Evolutionary conservation across 2,888 invertebrate species (phyloP).

Genomic region (Notodonta ziczac): DNA sequence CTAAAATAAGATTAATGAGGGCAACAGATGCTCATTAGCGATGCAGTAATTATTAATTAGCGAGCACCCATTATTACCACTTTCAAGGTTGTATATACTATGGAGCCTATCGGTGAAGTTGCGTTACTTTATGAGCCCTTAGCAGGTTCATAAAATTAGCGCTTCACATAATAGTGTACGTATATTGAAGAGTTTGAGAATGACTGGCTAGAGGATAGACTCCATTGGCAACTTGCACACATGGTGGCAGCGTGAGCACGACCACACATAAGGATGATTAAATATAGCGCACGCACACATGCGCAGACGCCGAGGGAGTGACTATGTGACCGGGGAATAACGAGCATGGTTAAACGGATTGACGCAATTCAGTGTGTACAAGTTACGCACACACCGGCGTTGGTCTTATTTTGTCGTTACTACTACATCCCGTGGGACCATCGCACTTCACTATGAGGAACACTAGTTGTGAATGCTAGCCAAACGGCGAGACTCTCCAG

Average conservation of each 20-base stretch:
- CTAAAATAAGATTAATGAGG: slow-evolving; percentile 41
- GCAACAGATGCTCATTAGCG: slow-evolving; percentile 55
- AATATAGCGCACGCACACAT: slow-evolving; percentile 78
- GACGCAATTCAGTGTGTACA: slow-evolving; percentile 72
- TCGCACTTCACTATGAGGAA: slow-evolving; percentile 71
- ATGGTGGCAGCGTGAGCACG: slow-evolving; percentile 70
- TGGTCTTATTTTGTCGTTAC: slow-evolving; percentile 76
- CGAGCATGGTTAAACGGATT: slow-evolving; percentile 70
- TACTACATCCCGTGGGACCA: slow-evolving; percentile 79
- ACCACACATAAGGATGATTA: slow-evolving; percentile 73
- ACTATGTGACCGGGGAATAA: slow-evolving; percentile 69
- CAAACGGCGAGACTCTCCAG: slow-evolving; percentile 62
- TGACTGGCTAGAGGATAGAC: slow-evolving; percentile 67
- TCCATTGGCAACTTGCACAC: slow-evolving; percentile 79
- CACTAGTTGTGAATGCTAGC: slow-evolving; percentile 71
- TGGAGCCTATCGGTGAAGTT: slow-evolving; percentile 31
- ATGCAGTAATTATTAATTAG: slow-evolving; percentile 51
- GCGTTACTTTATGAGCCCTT: slow-evolving; percentile 23
- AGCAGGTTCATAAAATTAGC: slow-evolving; percentile 13
- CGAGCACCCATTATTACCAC: slow-evolving; percentile 44
- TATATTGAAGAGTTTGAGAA: slow-evolving; percentile 62
- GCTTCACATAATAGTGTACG: slow-evolving; percentile 13
- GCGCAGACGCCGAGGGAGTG: slow-evolving; percentile 54
- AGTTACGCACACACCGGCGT: slow-evolving; percentile 63
- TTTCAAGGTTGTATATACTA: slow-evolving; percentile 48